Conservation (phyloP, 2,113 vertebrate species). For the Vombatus ursinus region DNA sequence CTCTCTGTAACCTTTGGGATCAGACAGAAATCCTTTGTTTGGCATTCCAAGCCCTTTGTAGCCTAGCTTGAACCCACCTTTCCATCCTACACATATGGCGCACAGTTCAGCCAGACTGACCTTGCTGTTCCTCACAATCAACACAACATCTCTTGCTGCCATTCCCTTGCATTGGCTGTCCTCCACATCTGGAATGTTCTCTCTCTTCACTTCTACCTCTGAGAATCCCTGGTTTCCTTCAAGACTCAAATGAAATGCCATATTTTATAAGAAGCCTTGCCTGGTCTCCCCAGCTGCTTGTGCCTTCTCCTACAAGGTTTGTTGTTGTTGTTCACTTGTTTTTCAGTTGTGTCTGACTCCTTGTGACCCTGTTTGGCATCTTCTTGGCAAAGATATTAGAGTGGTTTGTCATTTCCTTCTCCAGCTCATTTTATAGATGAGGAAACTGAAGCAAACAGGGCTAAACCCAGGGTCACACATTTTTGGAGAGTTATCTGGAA, state of each 20-base stretch:
- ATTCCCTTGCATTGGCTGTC: neutral
- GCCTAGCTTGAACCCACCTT: neutral
- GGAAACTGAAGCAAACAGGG: no score
- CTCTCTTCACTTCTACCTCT: neutral
- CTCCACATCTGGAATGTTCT: neutral
- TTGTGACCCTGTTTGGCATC: neutral
- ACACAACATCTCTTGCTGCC: neutral
- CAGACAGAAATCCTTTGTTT: neutral
- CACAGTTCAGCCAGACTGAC: neutral
- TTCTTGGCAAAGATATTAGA: no score
- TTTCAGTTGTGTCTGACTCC: neutral
- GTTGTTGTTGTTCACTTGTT: neutral
- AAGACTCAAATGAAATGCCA: neutral
- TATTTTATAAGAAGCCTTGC: neutral
- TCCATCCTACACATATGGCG: neutral
- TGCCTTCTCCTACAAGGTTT: neutral
- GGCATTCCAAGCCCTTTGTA: neutral
- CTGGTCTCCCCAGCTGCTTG: neutral
- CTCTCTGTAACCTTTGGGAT: neutral
- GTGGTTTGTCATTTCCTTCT: no score
- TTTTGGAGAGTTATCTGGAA: no score
- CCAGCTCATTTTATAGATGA: no score
- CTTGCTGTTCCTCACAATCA: neutral
- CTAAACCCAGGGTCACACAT: no score
- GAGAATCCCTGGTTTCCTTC: neutral